phyloP scores from a whole-genome alignment of 35 echinoderm and acorn worm species.

The Apostichopus californicus region DNA sequence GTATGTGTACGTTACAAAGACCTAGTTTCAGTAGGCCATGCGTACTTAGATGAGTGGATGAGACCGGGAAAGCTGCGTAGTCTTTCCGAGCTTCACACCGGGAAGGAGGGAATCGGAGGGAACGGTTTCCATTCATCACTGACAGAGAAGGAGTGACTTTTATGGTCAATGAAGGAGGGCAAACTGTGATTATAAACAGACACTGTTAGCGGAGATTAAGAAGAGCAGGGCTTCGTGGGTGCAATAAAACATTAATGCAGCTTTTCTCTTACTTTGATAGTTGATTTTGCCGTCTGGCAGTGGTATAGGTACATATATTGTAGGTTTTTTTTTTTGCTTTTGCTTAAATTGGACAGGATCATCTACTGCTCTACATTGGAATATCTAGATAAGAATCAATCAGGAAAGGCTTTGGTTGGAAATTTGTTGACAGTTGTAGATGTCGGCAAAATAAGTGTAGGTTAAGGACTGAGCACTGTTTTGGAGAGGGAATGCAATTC shows the following conservation, averaged over 20 bases:
- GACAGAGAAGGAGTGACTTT: neutral
- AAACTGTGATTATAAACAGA: slow-evolving; percentile 1
- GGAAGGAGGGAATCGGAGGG: neutral
- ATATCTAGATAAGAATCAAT: neutral
- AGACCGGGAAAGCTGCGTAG: too few relatives aligned
- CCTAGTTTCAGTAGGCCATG: neutral
- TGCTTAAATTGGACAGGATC: neutral
- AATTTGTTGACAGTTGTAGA: too few relatives aligned
- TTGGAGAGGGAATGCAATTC: too few relatives aligned
- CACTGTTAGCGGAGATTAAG: neutral
- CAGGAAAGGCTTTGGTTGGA: too few relatives aligned
- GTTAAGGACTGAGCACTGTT: too few relatives aligned
- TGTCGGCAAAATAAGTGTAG: too few relatives aligned
- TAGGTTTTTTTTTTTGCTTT: too few relatives aligned
- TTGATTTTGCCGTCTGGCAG: neutral
- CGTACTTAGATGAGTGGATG: too few relatives aligned
- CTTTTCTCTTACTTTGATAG: neutral
- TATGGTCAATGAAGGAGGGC: neutral
- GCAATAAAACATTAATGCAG: neutral
- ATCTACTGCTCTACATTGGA: neutral
- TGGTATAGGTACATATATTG: too few relatives aligned
- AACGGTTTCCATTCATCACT: neutral
- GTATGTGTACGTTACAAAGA: neutral
- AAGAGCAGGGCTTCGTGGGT: neutral
- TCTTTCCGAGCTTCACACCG: too few relatives aligned